Base-by-base conservation (phyloP, 53 echinoderm and acorn worm species). In the Arbacia lixula region DNA sequence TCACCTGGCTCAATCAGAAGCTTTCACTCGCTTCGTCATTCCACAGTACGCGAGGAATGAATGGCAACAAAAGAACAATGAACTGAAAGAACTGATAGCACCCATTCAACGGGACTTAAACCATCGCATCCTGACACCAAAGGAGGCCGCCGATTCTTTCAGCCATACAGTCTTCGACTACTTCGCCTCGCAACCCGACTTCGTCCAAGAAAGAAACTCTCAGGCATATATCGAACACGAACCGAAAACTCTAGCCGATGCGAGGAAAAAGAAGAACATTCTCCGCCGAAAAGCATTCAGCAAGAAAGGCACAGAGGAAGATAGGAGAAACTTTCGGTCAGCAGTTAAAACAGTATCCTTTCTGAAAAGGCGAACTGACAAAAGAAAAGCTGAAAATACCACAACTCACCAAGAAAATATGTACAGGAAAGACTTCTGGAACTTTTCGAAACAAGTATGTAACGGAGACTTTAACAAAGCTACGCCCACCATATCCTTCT, bases 371-470 rank as follows among this genome's bases (percentile, higher is more conserved):
- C 25, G 16, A 31, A 21, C 12, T 19, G 50, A 64, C 21, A 46
- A 11, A 6, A 83, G 25, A 21, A 25, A 46, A 34, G 22, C 31
- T 14, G 66, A 52, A 66, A 83, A 66, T 27, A 28, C 37, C 17
- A 22, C 84, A 9, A 1, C 22, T 0, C 21, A 51, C 11, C 67
- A 84, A 16, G 84, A 84, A 53, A 33, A 32, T 20, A 30, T 6
- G 3, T 84, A 84, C 21, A 31, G 68, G 9, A 36, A 26, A 52
- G 68, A 84, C 30, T 84, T 84, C 19, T 84, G 84, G 84, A 67
- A 21, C 25, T 84, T 83, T 22, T 53, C 67, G 21, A 84, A 68
- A 68, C 4, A 27, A 32, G 22, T 68, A 26, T 68, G 66, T 58
- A 68, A 66, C 17, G 68, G 55, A 1, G 36, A n/a, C 34, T 33